Evolutionary conservation across 2,113 vertebrate species (phyloP).

Genomic region (Cairina moschata): DNA sequence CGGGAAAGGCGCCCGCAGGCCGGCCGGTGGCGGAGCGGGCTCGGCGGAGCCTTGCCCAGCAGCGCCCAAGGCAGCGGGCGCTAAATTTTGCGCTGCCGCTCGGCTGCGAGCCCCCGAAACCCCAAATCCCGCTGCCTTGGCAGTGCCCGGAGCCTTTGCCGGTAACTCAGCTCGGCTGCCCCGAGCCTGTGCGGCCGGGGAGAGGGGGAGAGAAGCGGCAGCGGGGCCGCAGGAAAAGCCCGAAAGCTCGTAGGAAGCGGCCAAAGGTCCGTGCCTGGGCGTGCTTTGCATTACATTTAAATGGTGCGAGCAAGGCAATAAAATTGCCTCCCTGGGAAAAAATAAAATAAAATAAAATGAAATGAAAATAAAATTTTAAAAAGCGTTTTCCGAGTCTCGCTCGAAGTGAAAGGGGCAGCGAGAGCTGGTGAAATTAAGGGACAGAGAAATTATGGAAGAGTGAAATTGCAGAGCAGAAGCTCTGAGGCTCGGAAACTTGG

Average conservation of each 20-base stretch:
- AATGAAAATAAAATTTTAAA: not conserved
- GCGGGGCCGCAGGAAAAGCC: not conserved
- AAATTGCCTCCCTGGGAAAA: slow-evolving; percentile 49
- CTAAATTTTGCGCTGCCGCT: not conserved
- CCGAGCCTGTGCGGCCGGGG: not conserved
- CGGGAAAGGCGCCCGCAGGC: not conserved
- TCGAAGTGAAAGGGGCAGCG: not conserved
- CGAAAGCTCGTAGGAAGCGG: not conserved
- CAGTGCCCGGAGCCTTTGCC: too few relatives aligned
- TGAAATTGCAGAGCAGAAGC: slow-evolving; percentile 3
- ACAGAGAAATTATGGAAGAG: too few relatives aligned
- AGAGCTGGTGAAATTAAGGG: too few relatives aligned
- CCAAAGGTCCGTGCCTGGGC: slow-evolving; percentile 45
- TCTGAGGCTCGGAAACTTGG: slow-evolving; percentile 77
- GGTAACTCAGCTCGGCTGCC: slow-evolving; percentile 2
- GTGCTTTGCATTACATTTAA: slow-evolving; percentile 69
- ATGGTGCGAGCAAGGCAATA: slow-evolving; percentile 64
- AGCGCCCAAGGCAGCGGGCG: not conserved
- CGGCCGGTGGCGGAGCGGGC: too few relatives aligned
- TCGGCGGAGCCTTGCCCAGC: not conserved
- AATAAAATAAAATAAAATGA: not conserved
- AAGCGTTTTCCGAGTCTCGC: slow-evolving; percentile 57
- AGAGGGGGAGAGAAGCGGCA: not conserved
- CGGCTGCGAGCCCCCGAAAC: not conserved
- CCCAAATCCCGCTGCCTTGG: too few relatives aligned